Percentiles rank a stretch among this genome's conserved stretches.
These are phyloP conservation scores for Trogon melanurus DNA, from an alignment of 2,113 vertebrate species.

Conservation along the genomic window DNA sequence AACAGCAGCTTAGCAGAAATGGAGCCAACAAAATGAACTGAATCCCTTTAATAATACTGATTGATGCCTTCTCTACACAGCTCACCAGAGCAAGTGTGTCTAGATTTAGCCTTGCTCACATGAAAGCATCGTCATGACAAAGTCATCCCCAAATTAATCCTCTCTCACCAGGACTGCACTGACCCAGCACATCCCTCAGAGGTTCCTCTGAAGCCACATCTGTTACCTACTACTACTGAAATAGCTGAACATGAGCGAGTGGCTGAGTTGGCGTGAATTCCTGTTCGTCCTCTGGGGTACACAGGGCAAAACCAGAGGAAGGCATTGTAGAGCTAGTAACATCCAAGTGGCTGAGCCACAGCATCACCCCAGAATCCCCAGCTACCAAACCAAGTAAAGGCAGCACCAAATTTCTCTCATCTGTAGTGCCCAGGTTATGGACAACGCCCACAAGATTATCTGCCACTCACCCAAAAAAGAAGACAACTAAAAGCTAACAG, in stretches of 20 bases:
- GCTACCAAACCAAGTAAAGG: neutral
- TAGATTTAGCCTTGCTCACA: conserved; percentile 38
- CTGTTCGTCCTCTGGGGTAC: neutral
- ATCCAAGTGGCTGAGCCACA: neutral
- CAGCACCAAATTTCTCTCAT: neutral
- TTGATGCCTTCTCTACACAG: conserved; percentile 1
- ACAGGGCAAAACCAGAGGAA: neutral
- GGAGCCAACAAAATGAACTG: conserved; percentile 15
- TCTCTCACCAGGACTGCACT: neutral
- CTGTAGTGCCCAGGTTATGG: rapidly evolving
- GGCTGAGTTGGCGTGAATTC: neutral
- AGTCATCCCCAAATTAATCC: conserved; percentile 41
- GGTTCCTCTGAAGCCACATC: conserved; percentile 37
- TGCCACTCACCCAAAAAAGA: neutral
- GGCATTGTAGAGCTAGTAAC: neutral
- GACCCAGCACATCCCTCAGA: conserved; percentile 23
- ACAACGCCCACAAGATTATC: neutral
- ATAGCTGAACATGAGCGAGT: neutral
- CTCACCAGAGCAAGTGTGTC: conserved; percentile 24
- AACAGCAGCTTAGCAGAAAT: conserved; percentile 13
- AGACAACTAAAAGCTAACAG: neutral
- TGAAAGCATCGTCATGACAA: conserved; percentile 49
- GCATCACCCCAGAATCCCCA: neutral
- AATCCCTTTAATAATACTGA: conserved; percentile 40
- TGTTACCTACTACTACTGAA: conserved; percentile 8